Evolutionary conservation across 2,797 vertebrate species (phyloP), one percentile per base, ranked within the genome.

Genomic region (Sebastes trivittatus): DNA sequence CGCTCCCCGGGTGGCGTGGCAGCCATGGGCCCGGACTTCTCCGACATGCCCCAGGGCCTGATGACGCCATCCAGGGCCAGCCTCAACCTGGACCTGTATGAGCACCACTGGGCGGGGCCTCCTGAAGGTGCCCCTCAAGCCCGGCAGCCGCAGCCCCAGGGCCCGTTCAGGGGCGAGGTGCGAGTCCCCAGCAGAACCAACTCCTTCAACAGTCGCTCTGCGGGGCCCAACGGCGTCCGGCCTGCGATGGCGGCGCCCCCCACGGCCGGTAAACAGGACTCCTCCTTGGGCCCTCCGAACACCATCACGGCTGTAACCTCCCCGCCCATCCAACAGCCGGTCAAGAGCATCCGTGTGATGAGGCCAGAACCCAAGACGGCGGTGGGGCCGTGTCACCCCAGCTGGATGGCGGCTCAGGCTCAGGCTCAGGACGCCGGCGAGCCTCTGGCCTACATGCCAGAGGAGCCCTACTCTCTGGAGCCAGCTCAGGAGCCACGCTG

Each of bases 291-390:
- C 0, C 95, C 96, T 4, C 97, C 97, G 2, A 99, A 98, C 90
- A 99, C 98, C 1, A 97, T 99, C 90, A 99, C 98, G 0, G 95
- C 98, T 0, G 97, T 99, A 61, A 98, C 98, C 0, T 97, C 98
- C 2, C 96, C 98, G 2, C 98, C 98, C 69, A 98, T 99, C 88
- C 97, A 99, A 25, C 97, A 97, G 83, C 98, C 98, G 0, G 98
- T 99, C 52, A 99, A 98, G 92, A 99, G 98, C 56, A 99, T 99
- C 90, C 95, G 98, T 1, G 98, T 99, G 78, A 96, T 98, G 96
- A 96, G 98, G 75, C 98, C 98, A 0, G 98, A 99, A 89, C 98
- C 98, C 22, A 98, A 99, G 93, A 99, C 98, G 0, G 98, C 98
- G 0, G 98, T 99, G 85, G 98, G 98, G 3, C 98, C 98, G 0